Evolutionary conservation across 1,140 invertebrate species (phyloP).

Genomic region (Saxidomus purpurata): DNA sequence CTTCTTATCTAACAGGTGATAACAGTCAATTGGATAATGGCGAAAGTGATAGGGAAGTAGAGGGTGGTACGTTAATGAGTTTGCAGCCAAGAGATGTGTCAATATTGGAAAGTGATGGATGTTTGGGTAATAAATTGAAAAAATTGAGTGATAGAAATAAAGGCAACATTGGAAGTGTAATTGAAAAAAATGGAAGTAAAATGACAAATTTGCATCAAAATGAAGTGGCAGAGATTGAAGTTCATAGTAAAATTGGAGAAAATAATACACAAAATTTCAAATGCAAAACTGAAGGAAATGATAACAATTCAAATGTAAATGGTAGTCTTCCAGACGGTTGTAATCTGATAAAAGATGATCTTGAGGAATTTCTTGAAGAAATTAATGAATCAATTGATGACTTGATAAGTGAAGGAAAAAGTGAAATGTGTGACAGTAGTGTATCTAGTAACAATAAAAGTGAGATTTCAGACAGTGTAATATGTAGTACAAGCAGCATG

Average conservation of each 20-base stretch:
- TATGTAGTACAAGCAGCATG: background rate
- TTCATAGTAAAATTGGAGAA: background rate
- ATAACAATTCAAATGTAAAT: background rate
- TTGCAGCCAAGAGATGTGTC: constrained; percentile 33
- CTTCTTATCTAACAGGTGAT: constrained; percentile 43
- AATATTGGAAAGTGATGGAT: constrained; percentile 39
- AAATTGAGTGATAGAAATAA: background rate
- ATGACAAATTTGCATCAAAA: background rate
- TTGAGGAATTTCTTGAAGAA: constrained; percentile 46
- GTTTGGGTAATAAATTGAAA: constrained; percentile 3
- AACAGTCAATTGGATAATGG: constrained; percentile 54
- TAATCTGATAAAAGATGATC: constrained; percentile 2
- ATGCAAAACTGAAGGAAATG: background rate
- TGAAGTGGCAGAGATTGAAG: background rate
- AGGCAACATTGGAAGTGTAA: background rate
- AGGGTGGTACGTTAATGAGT: constrained; percentile 37
- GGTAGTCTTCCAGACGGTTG: background rate
- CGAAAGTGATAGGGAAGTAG: constrained; percentile 27
- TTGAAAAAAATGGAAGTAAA: background rate
- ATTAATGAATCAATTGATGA: constrained; percentile 64
- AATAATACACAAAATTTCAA: background rate
- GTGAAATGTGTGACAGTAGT: constrained; percentile 9
- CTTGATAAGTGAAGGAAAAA: constrained; percentile 45
- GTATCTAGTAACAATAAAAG: background rate
- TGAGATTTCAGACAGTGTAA: constrained; percentile 3